Conservation (phyloP, 2,113 vertebrate species). For the Leucosticte australis region DNA sequence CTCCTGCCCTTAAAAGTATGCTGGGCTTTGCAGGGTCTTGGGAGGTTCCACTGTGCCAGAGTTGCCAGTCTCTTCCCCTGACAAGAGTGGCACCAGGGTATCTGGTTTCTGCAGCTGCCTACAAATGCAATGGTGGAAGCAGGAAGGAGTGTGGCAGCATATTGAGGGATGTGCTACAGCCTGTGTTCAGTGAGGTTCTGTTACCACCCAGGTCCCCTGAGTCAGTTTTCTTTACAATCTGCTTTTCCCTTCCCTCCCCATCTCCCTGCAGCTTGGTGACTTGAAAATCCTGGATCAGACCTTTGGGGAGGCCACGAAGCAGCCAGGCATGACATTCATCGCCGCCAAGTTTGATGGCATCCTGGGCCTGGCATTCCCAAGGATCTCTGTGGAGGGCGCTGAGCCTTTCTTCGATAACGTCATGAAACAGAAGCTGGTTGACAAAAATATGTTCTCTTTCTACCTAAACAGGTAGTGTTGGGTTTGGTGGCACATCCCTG, state of each 20-base stretch:
- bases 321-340: constrained; percentile 89
- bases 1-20: neutral
- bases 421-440: constrained; percentile 86
- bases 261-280: constrained; percentile 60
- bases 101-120: neutral
- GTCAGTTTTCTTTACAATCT: neutral
- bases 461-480: constrained; percentile 90
- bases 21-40: neutral
- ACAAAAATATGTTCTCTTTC: constrained; percentile 91
- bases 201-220: neutral
- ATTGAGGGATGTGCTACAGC: rapidly evolving
- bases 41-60: neutral
- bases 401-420: constrained; percentile 89
- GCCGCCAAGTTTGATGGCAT: constrained; percentile 96
- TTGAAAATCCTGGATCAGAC: constrained; percentile 77
- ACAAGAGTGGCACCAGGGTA: neutral
- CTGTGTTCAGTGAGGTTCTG: neutral
- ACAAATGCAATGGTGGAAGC: neutral
- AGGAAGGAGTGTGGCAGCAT: neutral
- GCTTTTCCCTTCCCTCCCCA: neutral
- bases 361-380: constrained; percentile 89
- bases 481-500: neutral
- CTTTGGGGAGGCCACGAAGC: constrained; percentile 91
- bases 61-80: neutral
- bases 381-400: constrained; percentile 85